Evolutionary conservation across 1,140 invertebrate species (phyloP).

Genomic region (Cherax destructor): DNA sequence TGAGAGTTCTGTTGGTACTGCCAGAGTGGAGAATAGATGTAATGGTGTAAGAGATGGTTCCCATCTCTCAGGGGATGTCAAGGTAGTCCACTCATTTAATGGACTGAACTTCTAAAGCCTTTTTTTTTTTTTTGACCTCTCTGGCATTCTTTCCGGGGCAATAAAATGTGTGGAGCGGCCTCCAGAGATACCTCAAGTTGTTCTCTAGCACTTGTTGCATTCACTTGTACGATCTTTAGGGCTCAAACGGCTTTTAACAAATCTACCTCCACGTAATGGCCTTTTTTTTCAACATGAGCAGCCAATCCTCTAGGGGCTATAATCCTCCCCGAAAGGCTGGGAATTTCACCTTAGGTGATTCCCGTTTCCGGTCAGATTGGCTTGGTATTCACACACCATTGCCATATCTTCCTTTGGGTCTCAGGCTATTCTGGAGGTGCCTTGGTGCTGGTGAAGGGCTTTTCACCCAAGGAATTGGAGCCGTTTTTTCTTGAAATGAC

Average conservation of each 20-base stretch:
- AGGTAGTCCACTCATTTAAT: constrained; percentile 4
- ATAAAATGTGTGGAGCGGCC: background rate
- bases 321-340: background rate
- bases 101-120: background rate
- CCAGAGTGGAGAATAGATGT: background rate
- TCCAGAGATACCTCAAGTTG: background rate
- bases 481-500: too few relatives aligned
- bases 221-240: background rate
- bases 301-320: background rate
- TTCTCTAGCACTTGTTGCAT: background rate
- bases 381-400: too few relatives aligned
- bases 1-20: too few relatives aligned
- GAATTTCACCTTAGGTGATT: background rate
- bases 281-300: too few relatives aligned
- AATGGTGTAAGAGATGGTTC: background rate
- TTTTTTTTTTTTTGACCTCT: background rate
- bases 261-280: background rate
- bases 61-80: background rate
- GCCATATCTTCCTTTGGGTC: too few relatives aligned
- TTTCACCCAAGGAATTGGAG: too few relatives aligned
- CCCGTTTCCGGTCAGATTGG: background rate
- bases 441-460: too few relatives aligned
- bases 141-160: background rate
- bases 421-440: too few relatives aligned
- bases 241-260: background rate